Base-by-base conservation (phyloP, 2,113 vertebrate species). In the Hypocryptadius cinnamomeus region DNA sequence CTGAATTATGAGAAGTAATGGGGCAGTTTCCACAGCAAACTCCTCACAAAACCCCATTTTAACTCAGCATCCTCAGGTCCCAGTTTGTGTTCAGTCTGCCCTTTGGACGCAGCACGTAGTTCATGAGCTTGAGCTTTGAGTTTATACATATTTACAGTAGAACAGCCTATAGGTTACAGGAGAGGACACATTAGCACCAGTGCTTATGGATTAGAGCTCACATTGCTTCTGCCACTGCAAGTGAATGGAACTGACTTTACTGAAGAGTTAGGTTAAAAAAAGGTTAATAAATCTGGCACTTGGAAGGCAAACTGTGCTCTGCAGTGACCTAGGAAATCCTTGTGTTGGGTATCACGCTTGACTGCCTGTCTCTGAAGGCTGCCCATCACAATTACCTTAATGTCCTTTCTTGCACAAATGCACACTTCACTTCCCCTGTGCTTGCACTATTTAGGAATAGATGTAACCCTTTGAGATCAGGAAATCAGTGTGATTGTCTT, bases 141-240 rank as follows among this genome's bases (percentile, higher is more conserved):
- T 66, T 78, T 68, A 5, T 51, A 82, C n/a, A 35, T 84, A 95
- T 82, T 88, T 94, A 97, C 94, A 96, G 69, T 27, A 42, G 44
- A 57, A 88, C 60, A 64, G 57, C 59, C 80, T 91, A 87, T 15
- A 60, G 64, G 45, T 70, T 64, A 84, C 86, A 94, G 89, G 87
- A 93, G 86, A 85, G 78, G 85, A 73, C 76, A 89, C 72, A 27
- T 96, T 96, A 97, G 97, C 96, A 97, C 96, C 97, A 96, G 70
- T 96, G 85, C 72, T 80, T 83, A 23, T 57, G 68, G 84, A 61
- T 83, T 79, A 50, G 74, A 85, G 79, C 42, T 94, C 60, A 61
- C 70, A 22, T 66, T 0, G 1, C 65, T 73, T 91, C 79, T 95
- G 86, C 90, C 90, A 56, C 79, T 86, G 72, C 66, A 19, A 50